Evolutionary conservation across 2,888 invertebrate genomes (phyloP).

Genomic region (Acrocera orbiculus): DNA sequence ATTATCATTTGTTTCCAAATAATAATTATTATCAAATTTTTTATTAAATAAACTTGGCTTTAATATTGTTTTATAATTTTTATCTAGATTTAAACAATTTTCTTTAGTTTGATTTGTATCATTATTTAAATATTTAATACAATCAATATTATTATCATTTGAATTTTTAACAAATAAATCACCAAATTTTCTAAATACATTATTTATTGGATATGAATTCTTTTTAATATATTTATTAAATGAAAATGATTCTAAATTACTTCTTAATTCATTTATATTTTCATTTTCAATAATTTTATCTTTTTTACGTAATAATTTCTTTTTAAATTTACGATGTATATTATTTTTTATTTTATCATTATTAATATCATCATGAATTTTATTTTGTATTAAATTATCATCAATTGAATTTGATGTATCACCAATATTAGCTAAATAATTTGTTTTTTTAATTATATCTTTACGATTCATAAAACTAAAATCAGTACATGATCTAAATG

Average conservation of each 20-base stretch:
- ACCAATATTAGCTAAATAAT: slow-evolving; percentile 8
- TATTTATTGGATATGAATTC: no score
- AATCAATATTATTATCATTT: no score
- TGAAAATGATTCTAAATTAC: slow-evolving; percentile 26
- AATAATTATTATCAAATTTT: no score
- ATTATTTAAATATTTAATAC: no score
- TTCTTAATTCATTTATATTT: slow-evolving; percentile 25
- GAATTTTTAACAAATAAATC: no score
- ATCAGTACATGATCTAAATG: slow-evolving; percentile 9
- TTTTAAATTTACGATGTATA: slow-evolving; percentile 8
- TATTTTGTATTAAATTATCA: not conserved
- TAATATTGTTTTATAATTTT: no score
- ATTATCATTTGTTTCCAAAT: no score
- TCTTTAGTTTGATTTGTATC: no score
- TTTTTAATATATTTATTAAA: no score
- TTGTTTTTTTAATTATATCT: slow-evolving; percentile 4
- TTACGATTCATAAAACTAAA: slow-evolving; percentile 9
- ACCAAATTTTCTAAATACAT: no score
- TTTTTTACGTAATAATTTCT: slow-evolving; percentile 14
- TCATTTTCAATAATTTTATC: slow-evolving; percentile 21
- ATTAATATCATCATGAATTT: slow-evolving; percentile 1
- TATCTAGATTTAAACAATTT: no score
- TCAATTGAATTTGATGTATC: slow-evolving; percentile 11
- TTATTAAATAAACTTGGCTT: no score
- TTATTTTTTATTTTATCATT: not conserved